Conservation (phyloP, 2,888 invertebrate species). For the Agonopterix subpropinquella region DNA sequence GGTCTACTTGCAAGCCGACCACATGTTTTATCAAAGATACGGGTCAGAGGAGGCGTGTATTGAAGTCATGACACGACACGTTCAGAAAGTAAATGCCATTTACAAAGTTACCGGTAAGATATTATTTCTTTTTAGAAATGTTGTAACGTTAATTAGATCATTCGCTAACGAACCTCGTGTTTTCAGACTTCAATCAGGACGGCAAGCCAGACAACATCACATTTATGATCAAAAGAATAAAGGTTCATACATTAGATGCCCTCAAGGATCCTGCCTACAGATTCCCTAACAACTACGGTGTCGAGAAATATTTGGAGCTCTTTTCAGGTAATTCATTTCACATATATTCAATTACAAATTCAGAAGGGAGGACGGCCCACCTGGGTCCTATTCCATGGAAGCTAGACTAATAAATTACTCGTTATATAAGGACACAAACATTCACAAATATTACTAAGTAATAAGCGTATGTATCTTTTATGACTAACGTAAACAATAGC, state of each 20-base stretch:
- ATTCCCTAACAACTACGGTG: constrained; percentile 96
- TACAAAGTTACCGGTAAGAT: constrained; percentile 86
- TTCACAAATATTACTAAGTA: background rate
- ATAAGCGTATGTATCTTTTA: background rate
- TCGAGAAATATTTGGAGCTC: constrained; percentile 97
- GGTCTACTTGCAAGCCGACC: constrained; percentile 96
- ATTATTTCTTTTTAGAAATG: background rate
- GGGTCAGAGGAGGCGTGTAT: constrained; percentile 96
- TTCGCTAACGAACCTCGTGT: background rate
- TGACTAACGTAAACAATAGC: too few relatives aligned
- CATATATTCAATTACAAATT: constrained; percentile 20
- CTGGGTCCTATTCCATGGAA: constrained; percentile 21
- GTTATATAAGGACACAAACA: constrained; percentile 9
- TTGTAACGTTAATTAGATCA: background rate
- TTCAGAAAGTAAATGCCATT: constrained; percentile 93
- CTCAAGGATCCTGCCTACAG: constrained; percentile 90
- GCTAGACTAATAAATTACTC: constrained; percentile 31
- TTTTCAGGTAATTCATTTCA: constrained; percentile 84
- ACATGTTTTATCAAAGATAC: constrained; percentile 96
- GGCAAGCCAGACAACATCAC: constrained; percentile 94
- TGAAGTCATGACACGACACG: constrained; percentile 95
- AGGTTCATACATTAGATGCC: constrained; percentile 92
- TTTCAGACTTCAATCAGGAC: constrained; percentile 93
- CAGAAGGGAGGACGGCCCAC: constrained; percentile 19
- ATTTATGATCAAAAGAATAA: constrained; percentile 97